Percentiles rank a stretch among this genome's conserved stretches.
These are phyloP conservation scores for Archegozetes longisetosus DNA, from an alignment of 1,140 invertebrate genomes.

Conservation along the genomic window DNA sequence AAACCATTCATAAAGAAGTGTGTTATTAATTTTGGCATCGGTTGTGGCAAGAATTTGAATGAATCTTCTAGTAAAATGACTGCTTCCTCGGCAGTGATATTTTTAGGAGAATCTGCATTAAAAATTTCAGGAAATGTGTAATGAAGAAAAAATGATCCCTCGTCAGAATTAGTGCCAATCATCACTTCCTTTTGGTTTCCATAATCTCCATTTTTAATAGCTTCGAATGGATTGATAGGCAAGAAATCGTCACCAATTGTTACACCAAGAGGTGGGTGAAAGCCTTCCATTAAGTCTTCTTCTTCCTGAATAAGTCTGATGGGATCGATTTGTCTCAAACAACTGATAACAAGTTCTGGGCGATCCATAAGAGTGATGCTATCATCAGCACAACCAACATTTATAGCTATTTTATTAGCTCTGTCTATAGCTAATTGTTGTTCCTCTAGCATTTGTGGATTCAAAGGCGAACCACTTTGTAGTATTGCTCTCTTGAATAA, in stretches of 20 bases:
- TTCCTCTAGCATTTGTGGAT: not conserved
- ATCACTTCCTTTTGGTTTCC: not conserved
- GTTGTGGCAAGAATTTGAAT: not conserved
- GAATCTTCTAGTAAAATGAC: not conserved
- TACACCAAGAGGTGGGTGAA: not conserved
- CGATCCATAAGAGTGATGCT: not conserved
- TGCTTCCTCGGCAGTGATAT: not conserved
- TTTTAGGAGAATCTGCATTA: not conserved
- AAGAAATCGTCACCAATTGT: not conserved
- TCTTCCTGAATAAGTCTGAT: not conserved
- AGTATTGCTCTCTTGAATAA: slow-evolving; percentile 28
- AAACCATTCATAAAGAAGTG: not conserved
- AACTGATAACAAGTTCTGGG: not conserved
- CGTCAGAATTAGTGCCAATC: not conserved
- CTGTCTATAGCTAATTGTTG: not conserved
- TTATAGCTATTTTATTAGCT: not conserved
- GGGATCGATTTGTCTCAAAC: not conserved
- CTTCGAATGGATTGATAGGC: not conserved
- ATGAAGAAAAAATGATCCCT: not conserved
- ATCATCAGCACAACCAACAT: not conserved
- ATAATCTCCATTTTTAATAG: not conserved
- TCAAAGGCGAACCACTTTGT: slow-evolving; percentile 16
- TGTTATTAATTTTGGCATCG: no score
- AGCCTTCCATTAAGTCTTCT: not conserved
- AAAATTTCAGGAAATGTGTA: not conserved